Percentiles rank a stretch among this genome's conserved stretches.
Evolutionary conservation across 2,797 vertebrate genomes (phyloP).

Genomic region (Crypturellus tataupa): DNA sequence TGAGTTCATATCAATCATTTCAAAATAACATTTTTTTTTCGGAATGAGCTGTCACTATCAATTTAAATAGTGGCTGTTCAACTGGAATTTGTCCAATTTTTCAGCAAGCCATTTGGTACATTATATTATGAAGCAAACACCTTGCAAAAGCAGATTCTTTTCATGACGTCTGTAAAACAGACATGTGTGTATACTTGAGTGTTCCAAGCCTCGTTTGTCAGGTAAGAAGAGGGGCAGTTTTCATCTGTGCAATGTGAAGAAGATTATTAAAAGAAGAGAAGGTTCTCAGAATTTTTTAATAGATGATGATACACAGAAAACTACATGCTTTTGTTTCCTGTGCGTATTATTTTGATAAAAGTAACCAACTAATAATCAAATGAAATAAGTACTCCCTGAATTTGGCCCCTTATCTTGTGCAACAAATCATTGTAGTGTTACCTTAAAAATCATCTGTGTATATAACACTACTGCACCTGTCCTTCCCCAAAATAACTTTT

Average conservation of each 20-base stretch:
- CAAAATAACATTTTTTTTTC: constrained; percentile 79
- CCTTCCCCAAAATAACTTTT: neutral
- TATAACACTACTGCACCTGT: neutral
- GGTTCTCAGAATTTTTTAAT: neutral
- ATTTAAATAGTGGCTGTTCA: constrained; percentile 78
- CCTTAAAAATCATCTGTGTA: neutral
- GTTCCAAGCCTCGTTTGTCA: neutral
- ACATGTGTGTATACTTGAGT: neutral
- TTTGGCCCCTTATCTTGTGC: neutral
- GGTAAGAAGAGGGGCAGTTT: neutral
- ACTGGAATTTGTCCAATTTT: constrained; percentile 80
- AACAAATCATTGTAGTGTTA: neutral
- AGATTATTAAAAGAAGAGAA: neutral
- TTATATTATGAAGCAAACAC: constrained; percentile 72
- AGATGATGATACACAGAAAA: neutral
- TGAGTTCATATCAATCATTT: constrained; percentile 83
- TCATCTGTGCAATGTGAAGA: neutral
- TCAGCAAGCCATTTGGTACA: constrained; percentile 76
- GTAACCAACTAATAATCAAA: neutral
- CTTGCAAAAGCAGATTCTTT: constrained; percentile 68
- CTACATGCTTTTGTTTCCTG: neutral
- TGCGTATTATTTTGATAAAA: neutral
- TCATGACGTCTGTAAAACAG: constrained; percentile 22
- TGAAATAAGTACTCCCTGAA: neutral
- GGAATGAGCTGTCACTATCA: constrained; percentile 81